Conservation (phyloP, 2,888 invertebrate species). For the Acrobasis repandana region DNA sequence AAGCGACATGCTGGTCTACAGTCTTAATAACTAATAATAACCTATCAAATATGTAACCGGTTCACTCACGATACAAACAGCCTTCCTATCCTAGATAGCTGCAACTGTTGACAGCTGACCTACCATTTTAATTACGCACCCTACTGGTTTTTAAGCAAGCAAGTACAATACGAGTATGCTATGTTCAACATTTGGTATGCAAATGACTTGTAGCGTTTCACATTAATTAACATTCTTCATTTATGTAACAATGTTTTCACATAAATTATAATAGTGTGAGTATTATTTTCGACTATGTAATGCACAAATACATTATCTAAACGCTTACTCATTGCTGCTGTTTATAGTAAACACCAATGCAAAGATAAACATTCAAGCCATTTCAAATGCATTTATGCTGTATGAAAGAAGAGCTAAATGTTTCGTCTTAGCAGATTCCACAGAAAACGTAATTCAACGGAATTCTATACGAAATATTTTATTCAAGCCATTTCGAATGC, state of each 20-base stretch:
- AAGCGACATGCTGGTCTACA: background rate
- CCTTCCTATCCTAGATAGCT: background rate
- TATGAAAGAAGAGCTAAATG: too few relatives aligned
- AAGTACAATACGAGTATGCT: background rate
- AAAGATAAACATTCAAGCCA: too few relatives aligned
- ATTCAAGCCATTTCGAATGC: too few relatives aligned
- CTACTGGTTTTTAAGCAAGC: conserved; percentile 1
- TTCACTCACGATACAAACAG: background rate
- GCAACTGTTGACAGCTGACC: conserved; percentile 2
- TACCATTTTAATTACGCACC: background rate
- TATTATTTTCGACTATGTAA: background rate
- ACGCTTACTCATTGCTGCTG: background rate
- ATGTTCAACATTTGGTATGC: background rate
- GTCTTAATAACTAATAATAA: background rate
- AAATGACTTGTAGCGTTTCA: conserved; percentile 1
- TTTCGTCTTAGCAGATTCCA: too few relatives aligned
- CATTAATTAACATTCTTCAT: background rate
- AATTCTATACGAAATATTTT: too few relatives aligned
- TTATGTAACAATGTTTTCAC: conserved; percentile 1
- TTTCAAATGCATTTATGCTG: too few relatives aligned
- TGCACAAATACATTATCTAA: background rate
- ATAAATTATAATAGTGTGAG: background rate
- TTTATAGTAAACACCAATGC: too few relatives aligned
- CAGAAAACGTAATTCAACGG: too few relatives aligned
- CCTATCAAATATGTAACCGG: background rate